phyloP scores from a whole-genome alignment of 2,113 vertebrate species.

The Crotalus tigris region DNA sequence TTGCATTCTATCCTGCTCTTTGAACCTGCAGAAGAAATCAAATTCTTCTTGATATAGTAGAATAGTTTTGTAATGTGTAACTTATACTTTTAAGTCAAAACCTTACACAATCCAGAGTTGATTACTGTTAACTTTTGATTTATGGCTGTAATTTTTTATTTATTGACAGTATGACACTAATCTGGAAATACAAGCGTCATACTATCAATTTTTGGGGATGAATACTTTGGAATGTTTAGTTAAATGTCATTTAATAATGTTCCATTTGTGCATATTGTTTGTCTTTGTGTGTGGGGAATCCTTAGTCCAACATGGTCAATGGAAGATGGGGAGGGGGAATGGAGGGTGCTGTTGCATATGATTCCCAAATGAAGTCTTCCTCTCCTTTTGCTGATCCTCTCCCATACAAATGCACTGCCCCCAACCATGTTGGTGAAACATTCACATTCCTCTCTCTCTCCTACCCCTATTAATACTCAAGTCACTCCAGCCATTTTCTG shows the following conservation, averaged over 20 bases:
- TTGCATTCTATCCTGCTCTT: neutral
- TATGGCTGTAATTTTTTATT: neutral
- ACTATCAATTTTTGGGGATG: constrained; percentile 1
- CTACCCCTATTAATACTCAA: neutral
- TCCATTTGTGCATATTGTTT: neutral
- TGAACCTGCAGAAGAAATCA: neutral
- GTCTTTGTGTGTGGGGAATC: neutral
- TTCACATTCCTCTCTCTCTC: neutral
- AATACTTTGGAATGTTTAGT: constrained; percentile 35
- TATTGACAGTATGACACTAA: constrained; percentile 37
- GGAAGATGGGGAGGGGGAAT: neutral
- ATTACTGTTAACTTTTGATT: neutral
- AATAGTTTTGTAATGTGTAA: neutral
- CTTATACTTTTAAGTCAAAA: neutral
- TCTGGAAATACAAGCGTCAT: constrained; percentile 13
- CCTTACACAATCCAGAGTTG: neutral
- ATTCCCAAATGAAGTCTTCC: neutral
- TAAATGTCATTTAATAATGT: constrained; percentile 40
- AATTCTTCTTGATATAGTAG: neutral
- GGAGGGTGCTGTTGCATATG: neutral
- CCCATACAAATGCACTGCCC: neutral
- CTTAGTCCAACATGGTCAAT: neutral
- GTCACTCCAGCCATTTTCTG: neutral
- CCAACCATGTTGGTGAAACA: neutral
- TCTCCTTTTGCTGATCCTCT: neutral